These are phyloP conservation scores for Idaea straminata DNA, from an alignment of 2,888 invertebrate species.

Conservation along the genomic window DNA sequence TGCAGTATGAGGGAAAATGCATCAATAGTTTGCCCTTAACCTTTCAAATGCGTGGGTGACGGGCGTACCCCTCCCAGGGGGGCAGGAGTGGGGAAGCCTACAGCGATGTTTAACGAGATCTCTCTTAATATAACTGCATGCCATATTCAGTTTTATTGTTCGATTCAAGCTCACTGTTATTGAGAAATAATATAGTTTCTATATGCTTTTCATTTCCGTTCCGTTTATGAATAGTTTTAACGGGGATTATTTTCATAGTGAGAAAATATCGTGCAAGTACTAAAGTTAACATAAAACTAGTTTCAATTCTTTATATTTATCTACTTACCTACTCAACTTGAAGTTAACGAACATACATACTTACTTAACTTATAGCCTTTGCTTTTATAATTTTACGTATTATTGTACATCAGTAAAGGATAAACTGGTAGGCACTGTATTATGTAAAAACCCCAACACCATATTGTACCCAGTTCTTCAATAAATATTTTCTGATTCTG, in stretches of 20 bases:
- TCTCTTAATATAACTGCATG: conserved; percentile 54
- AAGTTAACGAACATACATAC: too few species aligned
- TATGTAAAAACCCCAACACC: too few species aligned
- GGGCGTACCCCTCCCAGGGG: conserved; percentile 7
- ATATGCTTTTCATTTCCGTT: conserved; percentile 12
- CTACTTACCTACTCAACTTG: too few species aligned
- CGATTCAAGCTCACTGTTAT: conserved; percentile 37
- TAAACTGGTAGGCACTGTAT: too few species aligned
- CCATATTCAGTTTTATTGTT: conserved; percentile 51
- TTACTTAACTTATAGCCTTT: too few species aligned
- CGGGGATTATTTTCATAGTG: neutral
- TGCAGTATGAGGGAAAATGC: conserved; percentile 41
- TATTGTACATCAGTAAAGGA: too few species aligned
- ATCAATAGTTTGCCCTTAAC: conserved; percentile 61
- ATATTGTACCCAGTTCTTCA: too few species aligned
- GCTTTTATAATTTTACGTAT: too few species aligned
- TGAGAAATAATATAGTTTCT: conserved; percentile 18
- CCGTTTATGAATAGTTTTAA: conserved; percentile 14
- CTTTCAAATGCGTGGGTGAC: conserved; percentile 52
- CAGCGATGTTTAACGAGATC: conserved; percentile 61
- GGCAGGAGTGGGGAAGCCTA: conserved; percentile 35
- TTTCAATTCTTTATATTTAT: too few species aligned
- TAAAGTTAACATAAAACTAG: too few species aligned
- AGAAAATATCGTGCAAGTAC: neutral
- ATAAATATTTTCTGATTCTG: too few species aligned